phyloP scores from a whole-genome alignment of 2,113 vertebrate species.

The Oplegnathus fasciatus region DNA sequence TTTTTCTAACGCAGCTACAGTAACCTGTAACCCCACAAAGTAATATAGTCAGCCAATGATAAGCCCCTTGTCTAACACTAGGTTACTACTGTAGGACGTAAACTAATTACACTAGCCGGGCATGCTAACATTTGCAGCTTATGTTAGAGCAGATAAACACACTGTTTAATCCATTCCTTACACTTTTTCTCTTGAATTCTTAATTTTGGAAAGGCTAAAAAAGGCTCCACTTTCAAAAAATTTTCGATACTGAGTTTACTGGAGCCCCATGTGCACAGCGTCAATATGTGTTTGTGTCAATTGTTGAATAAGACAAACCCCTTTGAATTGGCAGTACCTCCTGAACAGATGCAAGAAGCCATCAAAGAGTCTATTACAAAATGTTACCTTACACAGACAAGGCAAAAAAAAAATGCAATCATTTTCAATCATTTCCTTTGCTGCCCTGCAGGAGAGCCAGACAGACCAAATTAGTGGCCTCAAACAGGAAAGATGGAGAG shows the following conservation, averaged over 20 bases:
- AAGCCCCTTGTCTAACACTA: too few species aligned
- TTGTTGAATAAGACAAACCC: conserved; percentile 1
- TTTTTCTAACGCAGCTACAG: neutral
- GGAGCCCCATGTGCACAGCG: neutral
- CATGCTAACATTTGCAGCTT: neutral
- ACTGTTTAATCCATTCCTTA: neutral
- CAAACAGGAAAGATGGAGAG: conserved; percentile 68
- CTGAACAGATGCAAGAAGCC: conserved; percentile 22
- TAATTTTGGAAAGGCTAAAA: neutral
- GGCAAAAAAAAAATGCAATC: conserved; percentile 50
- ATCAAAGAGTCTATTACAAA: conserved; percentile 29
- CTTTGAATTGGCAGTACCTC: neutral
- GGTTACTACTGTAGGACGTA: neutral
- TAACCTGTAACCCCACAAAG: neutral
- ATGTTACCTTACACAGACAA: conserved; percentile 39
- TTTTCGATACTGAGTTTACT: neutral
- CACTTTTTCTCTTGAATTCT: neutral
- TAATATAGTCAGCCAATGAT: neutral
- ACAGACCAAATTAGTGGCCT: conserved; percentile 64
- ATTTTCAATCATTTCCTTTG: conserved; percentile 63
- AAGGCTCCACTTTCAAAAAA: neutral
- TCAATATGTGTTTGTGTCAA: neutral
- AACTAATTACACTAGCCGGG: neutral
- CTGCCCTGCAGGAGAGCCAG: conserved; percentile 52
- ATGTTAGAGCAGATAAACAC: neutral